Percentiles rank a stretch among this genome's conserved stretches.
phyloP scores from a whole-genome alignment of 2,797 vertebrate genomes.

The Carcharodon carcharias region DNA sequence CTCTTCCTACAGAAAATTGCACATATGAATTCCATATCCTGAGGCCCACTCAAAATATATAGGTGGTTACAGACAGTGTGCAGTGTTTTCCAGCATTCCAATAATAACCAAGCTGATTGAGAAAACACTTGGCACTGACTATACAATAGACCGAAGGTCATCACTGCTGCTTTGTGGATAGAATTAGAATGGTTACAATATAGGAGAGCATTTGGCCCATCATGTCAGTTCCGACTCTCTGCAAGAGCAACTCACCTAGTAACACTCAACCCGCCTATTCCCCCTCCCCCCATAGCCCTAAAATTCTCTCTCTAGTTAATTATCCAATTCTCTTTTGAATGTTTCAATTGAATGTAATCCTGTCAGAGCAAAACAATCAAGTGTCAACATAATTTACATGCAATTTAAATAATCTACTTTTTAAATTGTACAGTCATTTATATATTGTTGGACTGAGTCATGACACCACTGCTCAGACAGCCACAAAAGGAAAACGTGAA shows the following conservation, averaged over 20 bases:
- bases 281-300: not conserved
- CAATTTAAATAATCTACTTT: not conserved
- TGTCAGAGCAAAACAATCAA: not conserved
- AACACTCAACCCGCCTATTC: not conserved
- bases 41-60: not conserved
- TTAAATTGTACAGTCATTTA: not conserved
- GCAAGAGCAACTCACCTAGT: not conserved
- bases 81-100: not conserved
- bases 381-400: not conserved
- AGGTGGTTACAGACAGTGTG: not conserved
- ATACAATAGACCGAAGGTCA: not conserved
- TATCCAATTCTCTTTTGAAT: not conserved
- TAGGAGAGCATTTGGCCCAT: not conserved
- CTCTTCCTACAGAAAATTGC: not conserved
- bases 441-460: not conserved
- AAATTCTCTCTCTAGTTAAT: too few species aligned
- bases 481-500: not conserved
- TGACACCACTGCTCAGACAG: not conserved
- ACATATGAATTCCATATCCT: not conserved
- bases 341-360: not conserved
- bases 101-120: not conserved
- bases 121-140: not conserved
- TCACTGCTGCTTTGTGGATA: not conserved
- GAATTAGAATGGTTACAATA: not conserved
- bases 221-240: not conserved